Evolutionary conservation across 2,113 vertebrate genomes (phyloP), one percentile per base, ranked within the genome.

Genomic region (Corvus cornix): DNA sequence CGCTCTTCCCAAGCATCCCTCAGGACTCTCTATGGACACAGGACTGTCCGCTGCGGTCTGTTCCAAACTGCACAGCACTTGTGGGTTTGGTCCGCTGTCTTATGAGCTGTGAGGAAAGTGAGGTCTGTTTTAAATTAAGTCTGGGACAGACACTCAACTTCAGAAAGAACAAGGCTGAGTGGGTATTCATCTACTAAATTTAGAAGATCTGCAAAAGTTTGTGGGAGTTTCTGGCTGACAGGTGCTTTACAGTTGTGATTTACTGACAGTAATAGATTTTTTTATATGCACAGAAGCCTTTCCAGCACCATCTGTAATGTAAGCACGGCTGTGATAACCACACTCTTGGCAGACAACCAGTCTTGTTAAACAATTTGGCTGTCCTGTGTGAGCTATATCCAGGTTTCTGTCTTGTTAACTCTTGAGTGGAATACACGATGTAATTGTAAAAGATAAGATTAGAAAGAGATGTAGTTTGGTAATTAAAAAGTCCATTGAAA

Each of bases 31-130:
- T 37, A 13, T 28, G 44, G 66, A 31, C 49, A 22, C 1, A 9
- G 46, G 49, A 39, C 77, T 55, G 43, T 17, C 64, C 0, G 0
- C 48, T 64, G 66, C 0, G 0, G 15, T 67, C 84, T 41, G n/a
- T 44, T 49, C 48, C 4, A 4, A 67, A 11, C 39, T 67, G 53
- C 67, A 10, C 49, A 39, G 84, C 31, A 14, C 58, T 69, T 56
- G 51, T 49, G 53, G 62, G 28, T 79, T 91, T 55, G 16, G 9
- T 85, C 41, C 41, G 87, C 48, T 93, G 49, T 48, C 39, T 72
- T 27, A 52, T 0, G 9, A 82, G 30, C 56, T 49, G 24, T 33
- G 56, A 74, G n/a, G 31, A 73, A 72, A 82, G 53, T 0, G 2
- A 83, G 17, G 14, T 48, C 70, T 93, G 60, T 55, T 87, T 84